phyloP scores from a whole-genome alignment of 2,888 invertebrate genomes.

The Venustoraphidia nigricollis region DNA sequence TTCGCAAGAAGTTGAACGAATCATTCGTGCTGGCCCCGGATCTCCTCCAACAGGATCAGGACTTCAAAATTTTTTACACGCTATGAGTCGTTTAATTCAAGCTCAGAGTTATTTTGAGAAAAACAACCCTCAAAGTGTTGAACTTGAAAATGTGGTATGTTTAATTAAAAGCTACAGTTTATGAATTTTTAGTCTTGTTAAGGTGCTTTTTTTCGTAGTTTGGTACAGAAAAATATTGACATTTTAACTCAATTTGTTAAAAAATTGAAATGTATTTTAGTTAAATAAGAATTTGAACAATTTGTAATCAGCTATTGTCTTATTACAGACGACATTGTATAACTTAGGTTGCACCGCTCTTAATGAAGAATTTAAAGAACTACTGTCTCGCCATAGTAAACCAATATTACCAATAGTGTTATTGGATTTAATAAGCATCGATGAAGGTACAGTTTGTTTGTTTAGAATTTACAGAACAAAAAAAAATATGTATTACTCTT shows the following conservation, averaged over 20 bases:
- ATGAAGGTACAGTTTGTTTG: conserved; percentile 48
- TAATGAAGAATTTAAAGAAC: conserved; percentile 75
- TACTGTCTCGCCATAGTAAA: conserved; percentile 71
- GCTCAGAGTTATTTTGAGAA: conserved; percentile 86
- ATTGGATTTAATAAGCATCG: conserved; percentile 71
- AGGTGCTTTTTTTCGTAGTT: not conserved
- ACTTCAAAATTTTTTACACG: conserved; percentile 39
- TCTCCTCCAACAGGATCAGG: conserved; percentile 41
- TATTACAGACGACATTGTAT: conserved; percentile 49
- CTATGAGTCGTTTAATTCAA: conserved; percentile 68
- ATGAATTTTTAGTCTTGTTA: conserved; percentile 2
- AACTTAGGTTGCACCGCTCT: conserved; percentile 72
- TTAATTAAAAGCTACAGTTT: not conserved
- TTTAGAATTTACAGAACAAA: not conserved
- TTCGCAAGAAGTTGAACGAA: conserved; percentile 75
- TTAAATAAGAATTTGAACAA: not conserved
- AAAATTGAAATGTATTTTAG: not conserved
- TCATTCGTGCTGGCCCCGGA: conserved; percentile 72
- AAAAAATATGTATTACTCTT: not conserved
- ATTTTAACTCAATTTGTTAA: not conserved
- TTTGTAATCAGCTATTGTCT: not conserved
- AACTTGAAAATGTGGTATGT: conserved; percentile 82
- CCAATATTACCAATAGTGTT: conserved; percentile 77
- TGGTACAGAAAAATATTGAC: conserved; percentile 5
- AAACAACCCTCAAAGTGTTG: conserved; percentile 85